These are phyloP conservation scores for Unio pictorum DNA, from an alignment of 2,888 invertebrate genomes.

Conservation along the genomic window DNA sequence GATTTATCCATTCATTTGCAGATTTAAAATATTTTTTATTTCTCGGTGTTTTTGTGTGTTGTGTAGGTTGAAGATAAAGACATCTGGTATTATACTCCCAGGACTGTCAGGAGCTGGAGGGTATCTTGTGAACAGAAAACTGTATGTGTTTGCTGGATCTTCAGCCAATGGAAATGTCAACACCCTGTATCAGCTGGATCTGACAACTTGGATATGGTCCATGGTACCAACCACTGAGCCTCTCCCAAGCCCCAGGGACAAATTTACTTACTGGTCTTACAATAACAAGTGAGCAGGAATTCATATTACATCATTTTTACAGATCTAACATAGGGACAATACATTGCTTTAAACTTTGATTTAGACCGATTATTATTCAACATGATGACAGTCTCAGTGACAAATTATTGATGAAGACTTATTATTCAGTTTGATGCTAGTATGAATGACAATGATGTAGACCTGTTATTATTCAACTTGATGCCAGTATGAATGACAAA, in stretches of 20 bases:
- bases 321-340: too few relatives aligned
- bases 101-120: conserved; percentile 65
- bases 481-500: too few relatives aligned
- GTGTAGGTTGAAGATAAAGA: conserved; percentile 11
- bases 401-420: too few relatives aligned
- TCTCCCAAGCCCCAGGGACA: conserved; percentile 62
- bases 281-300: conserved; percentile 49
- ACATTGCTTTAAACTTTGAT: too few relatives aligned
- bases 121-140: conserved; percentile 50
- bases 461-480: too few relatives aligned
- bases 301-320: neutral
- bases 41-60: conserved; percentile 1
- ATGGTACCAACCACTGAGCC: conserved; percentile 21
- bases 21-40: neutral
- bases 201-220: conserved; percentile 57
- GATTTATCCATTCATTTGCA: too few relatives aligned
- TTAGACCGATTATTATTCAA: too few relatives aligned
- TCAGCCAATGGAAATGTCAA: conserved; percentile 57
- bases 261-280: conserved; percentile 56
- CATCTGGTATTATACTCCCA: conserved; percentile 51
- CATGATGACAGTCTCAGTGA: too few relatives aligned
- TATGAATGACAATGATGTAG: too few relatives aligned
- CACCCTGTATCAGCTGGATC: conserved; percentile 57
- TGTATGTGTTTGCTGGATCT: conserved; percentile 69
- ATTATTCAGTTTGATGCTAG: too few relatives aligned